Percentiles rank a stretch among this genome's conserved stretches.
These are phyloP conservation scores for Atta texana DNA, from an alignment of 1,140 invertebrate genomes.

Conservation along the genomic window DNA sequence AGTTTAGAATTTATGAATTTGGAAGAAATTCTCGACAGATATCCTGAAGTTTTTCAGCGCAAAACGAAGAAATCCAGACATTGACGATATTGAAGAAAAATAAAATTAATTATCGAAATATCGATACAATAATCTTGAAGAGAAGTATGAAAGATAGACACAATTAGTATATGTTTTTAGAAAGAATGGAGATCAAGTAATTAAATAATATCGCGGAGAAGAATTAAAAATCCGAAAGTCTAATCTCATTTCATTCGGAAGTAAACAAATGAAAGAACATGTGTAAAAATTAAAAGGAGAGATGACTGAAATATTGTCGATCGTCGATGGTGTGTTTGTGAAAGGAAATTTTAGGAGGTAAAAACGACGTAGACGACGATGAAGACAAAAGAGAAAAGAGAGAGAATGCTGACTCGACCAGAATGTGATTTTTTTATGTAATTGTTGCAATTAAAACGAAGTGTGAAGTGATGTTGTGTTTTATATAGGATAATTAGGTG, in stretches of 20 bases:
- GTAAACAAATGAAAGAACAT: conserved; percentile 21
- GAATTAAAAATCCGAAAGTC: conserved; percentile 28
- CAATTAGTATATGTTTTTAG: not conserved
- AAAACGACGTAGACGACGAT: conserved; percentile 28
- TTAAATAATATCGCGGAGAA: conserved; percentile 17
- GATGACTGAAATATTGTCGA: conserved; percentile 30
- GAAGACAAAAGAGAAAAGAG: conserved; percentile 23
- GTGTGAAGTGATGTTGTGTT: conserved; percentile 59
- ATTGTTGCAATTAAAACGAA: conserved; percentile 60
- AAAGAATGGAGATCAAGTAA: conserved; percentile 12
- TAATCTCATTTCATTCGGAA: conserved; percentile 25
- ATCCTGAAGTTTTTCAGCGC: not conserved
- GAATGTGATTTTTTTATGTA: conserved; percentile 61
- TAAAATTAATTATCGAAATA: conserved; percentile 17
- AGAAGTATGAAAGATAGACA: not conserved
- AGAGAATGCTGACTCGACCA: conserved; percentile 54
- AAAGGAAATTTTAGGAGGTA: conserved; percentile 17
- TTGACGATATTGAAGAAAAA: conserved; percentile 43
- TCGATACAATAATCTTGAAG: not conserved
- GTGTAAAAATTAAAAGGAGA: conserved; percentile 19
- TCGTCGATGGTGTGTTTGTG: conserved; percentile 50
- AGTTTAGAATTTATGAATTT: not conserved
- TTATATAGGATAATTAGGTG: conserved; percentile 64
- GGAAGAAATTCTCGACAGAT: conserved; percentile 42
- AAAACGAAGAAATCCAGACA: conserved; percentile 35